phyloP scores from a whole-genome alignment of 1,140 invertebrate genomes.

The Drosophila varians region DNA sequence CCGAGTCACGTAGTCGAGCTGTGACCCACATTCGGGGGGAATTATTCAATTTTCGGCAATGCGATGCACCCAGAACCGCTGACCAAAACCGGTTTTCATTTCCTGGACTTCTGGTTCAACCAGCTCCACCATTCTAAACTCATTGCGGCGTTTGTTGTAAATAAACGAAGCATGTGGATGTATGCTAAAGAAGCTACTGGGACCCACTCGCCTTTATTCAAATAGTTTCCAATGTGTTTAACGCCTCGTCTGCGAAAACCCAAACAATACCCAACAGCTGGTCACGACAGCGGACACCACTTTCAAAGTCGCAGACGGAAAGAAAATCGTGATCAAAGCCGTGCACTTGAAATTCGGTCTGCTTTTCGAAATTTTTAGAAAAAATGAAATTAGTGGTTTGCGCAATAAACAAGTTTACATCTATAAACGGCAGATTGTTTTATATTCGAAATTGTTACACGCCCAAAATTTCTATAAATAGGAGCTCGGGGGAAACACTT shows the following conservation, averaged over 20 bases:
- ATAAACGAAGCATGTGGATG: slow-evolving; percentile 33
- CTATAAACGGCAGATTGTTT: background rate
- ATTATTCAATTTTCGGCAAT: slow-evolving; percentile 67
- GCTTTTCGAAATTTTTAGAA: slow-evolving; percentile 26
- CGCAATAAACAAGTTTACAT: slow-evolving; percentile 45
- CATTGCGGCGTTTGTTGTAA: no score
- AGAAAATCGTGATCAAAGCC: slow-evolving; percentile 52
- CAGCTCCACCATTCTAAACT: slow-evolving; percentile 36
- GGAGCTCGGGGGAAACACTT: slow-evolving; percentile 47
- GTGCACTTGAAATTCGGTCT: slow-evolving; percentile 61
- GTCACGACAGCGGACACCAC: slow-evolving; percentile 23
- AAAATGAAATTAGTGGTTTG: slow-evolving; percentile 47
- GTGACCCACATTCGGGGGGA: slow-evolving; percentile 59
- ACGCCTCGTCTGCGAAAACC: slow-evolving; percentile 34
- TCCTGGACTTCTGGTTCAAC: slow-evolving; percentile 41
- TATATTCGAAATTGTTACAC: slow-evolving; percentile 14
- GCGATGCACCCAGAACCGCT: slow-evolving; percentile 21
- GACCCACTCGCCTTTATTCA: slow-evolving; percentile 8
- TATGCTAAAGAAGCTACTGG: slow-evolving; percentile 11
- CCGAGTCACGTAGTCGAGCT: slow-evolving; percentile 40
- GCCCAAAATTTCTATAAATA: slow-evolving; percentile 59
- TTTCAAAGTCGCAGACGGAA: slow-evolving; percentile 22
- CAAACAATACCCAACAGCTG: slow-evolving; percentile 52
- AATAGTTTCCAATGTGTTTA: slow-evolving; percentile 36
- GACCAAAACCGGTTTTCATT: slow-evolving; percentile 26